Percentiles rank a stretch among this genome's conserved stretches.
Conservation (phyloP, 2,113 vertebrate species). For the Notothenia coriiceps region DNA sequence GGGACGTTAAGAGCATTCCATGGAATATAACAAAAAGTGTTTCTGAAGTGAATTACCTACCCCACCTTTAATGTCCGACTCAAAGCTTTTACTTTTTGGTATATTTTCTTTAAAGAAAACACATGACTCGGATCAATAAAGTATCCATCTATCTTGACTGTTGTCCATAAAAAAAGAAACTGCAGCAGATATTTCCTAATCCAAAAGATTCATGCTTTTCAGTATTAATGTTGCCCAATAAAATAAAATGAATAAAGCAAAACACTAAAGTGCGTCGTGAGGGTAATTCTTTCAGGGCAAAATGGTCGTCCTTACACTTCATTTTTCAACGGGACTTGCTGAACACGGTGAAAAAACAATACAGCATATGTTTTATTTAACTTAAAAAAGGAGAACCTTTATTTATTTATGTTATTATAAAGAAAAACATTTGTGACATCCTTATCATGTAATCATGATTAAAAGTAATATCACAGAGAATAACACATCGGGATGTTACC, state of each 20-base stretch:
- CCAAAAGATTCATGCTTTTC: neutral
- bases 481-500: conserved; percentile 69
- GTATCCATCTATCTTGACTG: too few relatives aligned
- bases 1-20: too few relatives aligned
- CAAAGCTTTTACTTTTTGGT: neutral
- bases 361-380: neutral
- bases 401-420: too few relatives aligned
- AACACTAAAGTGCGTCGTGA: neutral
- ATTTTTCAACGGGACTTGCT: neutral
- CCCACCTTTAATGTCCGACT: neutral
- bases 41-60: too few relatives aligned
- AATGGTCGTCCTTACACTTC: neutral
- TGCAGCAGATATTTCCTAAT: neutral
- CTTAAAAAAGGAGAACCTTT: too few relatives aligned
- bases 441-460: neutral
- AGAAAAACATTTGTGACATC: neutral
- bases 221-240: neutral
- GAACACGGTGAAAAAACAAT: neutral
- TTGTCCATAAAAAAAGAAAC: neutral
- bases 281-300: neutral
- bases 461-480: neutral
- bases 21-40: too few relatives aligned
- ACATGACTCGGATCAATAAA: too few relatives aligned
- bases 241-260: neutral
- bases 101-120: too few relatives aligned